A percentile compares a stretch with the other conserved stretches of the same genome.
Conservation (phyloP, 2,113 vertebrate genomes). For the Aptenodytes forsteri region DNA sequence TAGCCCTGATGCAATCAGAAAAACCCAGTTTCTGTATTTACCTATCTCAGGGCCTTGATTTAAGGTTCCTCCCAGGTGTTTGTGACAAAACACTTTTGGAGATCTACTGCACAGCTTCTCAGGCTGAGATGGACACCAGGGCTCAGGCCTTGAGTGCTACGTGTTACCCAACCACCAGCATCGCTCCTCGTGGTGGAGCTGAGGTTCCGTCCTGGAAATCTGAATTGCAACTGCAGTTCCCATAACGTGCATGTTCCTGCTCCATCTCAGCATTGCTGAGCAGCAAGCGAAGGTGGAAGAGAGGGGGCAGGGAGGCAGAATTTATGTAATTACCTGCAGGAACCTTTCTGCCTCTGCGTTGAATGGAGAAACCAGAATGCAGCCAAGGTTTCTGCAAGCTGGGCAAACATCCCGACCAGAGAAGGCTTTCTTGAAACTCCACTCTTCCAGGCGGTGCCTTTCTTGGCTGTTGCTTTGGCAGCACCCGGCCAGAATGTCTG, state of each 20-base stretch:
- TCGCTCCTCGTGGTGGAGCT: slow-evolving; percentile 19
- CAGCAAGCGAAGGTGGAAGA: neutral
- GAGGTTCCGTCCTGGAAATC: neutral
- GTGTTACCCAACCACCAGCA: neutral
- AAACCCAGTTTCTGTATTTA: neutral
- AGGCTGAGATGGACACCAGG: neutral
- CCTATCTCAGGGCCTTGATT: neutral
- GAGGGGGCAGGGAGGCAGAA: slow-evolving; percentile 13
- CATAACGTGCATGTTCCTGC: neutral
- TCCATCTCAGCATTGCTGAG: neutral
- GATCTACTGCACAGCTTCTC: neutral
- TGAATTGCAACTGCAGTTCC: neutral
- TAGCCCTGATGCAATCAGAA: neutral
- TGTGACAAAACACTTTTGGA: neutral
- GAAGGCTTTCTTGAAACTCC: slow-evolving; percentile 51
- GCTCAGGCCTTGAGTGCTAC: accelerated
- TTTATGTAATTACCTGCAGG: slow-evolving; percentile 29
- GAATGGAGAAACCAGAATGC: neutral
- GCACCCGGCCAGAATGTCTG: slow-evolving; percentile 61
- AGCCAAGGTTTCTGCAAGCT: slow-evolving; percentile 49
- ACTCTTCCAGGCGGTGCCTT: slow-evolving; percentile 54
- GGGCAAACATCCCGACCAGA: slow-evolving; percentile 27
- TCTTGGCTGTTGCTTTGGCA: slow-evolving; percentile 51
- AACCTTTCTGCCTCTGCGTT: neutral
- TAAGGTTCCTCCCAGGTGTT: neutral